Percentiles rank a stretch among this genome's conserved stretches.
Evolutionary conservation across 2,888 invertebrate species (phyloP).

Genomic region (Pristionchus entomophagus): DNA sequence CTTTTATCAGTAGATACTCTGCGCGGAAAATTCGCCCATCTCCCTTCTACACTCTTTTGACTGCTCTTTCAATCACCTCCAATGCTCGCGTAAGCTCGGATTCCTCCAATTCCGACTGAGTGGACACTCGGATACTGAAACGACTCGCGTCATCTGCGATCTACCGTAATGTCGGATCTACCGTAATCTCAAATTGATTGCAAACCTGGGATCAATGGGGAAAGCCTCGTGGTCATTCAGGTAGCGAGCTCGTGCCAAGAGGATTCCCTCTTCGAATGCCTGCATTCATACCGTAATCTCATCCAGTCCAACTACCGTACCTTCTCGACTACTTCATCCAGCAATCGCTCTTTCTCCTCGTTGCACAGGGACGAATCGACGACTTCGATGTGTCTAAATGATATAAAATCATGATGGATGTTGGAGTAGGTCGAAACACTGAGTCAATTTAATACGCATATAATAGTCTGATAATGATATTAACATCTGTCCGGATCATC

Average conservation of each 20-base stretch:
- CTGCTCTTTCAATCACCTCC: constrained; percentile 36
- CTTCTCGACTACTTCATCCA: constrained; percentile 66
- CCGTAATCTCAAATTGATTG: not conserved
- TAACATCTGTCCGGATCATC: too few relatives aligned
- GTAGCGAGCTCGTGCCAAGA: constrained; percentile 77
- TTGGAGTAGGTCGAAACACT: too few relatives aligned
- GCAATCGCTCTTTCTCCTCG: constrained; percentile 54
- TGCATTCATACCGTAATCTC: constrained; percentile 44
- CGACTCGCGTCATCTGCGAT: not conserved
- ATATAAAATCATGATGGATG: not conserved
- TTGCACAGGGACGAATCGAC: constrained; percentile 40
- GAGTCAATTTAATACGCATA: too few relatives aligned
- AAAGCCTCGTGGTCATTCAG: constrained; percentile 77
- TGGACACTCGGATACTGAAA: constrained; percentile 69
- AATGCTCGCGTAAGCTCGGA: constrained; percentile 61
- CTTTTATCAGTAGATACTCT: not conserved
- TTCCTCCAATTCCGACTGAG: constrained; percentile 65
- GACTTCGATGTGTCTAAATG: constrained; percentile 43
- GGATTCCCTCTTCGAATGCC: constrained; percentile 72
- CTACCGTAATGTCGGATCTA: not conserved
- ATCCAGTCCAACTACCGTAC: constrained; percentile 51
- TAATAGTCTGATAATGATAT: too few relatives aligned
- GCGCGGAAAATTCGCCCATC: not conserved
- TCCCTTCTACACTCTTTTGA: constrained; percentile 37
- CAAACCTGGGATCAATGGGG: constrained; percentile 77